A percentile compares a stretch with the other conserved stretches of the same genome.
Conservation (phyloP, 2,888 invertebrate genomes). For the Folsomia candida region DNA sequence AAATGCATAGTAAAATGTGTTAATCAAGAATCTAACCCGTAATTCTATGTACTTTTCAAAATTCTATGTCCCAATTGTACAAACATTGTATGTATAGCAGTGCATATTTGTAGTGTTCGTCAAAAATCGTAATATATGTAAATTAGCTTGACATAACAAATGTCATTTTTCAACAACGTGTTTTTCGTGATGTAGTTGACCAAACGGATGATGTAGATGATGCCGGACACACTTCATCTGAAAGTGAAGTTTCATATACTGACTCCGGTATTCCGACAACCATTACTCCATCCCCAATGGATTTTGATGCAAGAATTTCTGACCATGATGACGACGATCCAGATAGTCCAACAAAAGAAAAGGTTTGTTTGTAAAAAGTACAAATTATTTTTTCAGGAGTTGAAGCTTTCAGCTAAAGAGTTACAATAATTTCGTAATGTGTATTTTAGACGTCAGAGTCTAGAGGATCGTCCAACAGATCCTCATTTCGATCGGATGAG, state of each 20-base stretch:
- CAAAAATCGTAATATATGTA: too few relatives aligned
- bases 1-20: too few relatives aligned
- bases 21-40: too few relatives aligned
- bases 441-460: not conserved
- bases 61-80: too few relatives aligned
- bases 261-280: constrained; percentile 49
- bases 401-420: too few relatives aligned
- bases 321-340: constrained; percentile 38
- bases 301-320: constrained; percentile 40
- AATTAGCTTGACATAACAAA: too few relatives aligned
- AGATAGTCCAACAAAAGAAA: not conserved
- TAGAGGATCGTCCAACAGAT: constrained; percentile 5
- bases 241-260: constrained; percentile 47
- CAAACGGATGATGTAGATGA: constrained; percentile 6
- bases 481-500: constrained; percentile 43
- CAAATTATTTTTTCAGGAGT: too few relatives aligned
- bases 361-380: too few relatives aligned
- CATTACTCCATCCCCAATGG: constrained; percentile 49
- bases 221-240: constrained; percentile 42
- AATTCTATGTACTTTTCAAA: too few relatives aligned
- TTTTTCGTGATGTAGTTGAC: not conserved
- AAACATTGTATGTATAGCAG: too few relatives aligned
- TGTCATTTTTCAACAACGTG: too few relatives aligned
- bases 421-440: not conserved
- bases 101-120: too few relatives aligned